phyloP scores from a whole-genome alignment of 2,113 vertebrate genomes.

The Sinocyclocheilus maitianheensis region DNA sequence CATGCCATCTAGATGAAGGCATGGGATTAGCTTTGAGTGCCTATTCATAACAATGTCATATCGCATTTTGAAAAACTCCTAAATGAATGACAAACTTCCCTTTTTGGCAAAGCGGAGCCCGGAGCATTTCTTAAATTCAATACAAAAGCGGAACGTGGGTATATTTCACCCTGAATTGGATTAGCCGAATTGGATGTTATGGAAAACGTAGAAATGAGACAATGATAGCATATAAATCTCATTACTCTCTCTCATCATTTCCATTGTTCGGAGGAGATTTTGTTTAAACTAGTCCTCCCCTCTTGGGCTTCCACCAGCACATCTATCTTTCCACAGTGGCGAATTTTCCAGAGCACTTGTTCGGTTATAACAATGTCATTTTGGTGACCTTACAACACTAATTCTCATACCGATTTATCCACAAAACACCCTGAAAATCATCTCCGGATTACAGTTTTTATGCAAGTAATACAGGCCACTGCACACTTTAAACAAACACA shows the following conservation, averaged over 20 bases:
- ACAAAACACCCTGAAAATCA: constrained; percentile 41
- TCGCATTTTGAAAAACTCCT: constrained; percentile 51
- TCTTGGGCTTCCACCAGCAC: constrained; percentile 51
- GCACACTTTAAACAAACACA: constrained; percentile 25
- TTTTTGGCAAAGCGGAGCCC: constrained; percentile 55
- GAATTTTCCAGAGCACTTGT: constrained; percentile 60
- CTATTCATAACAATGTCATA: constrained; percentile 52
- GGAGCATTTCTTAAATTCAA: constrained; percentile 64
- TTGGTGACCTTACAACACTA: constrained; percentile 56
- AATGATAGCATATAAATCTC: constrained; percentile 68
- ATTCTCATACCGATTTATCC: constrained; percentile 32
- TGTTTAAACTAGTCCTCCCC: constrained; percentile 61
- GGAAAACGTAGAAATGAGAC: constrained; percentile 60
- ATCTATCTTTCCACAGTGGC: constrained; percentile 66
- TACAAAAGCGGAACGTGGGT: constrained; percentile 58
- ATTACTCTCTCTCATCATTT: constrained; percentile 67
- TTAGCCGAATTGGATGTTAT: constrained; percentile 66
- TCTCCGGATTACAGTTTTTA: constrained; percentile 55
- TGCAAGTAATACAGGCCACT: constrained; percentile 14
- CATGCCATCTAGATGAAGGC: neutral
- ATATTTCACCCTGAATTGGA: constrained; percentile 66
- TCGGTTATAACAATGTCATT: constrained; percentile 67
- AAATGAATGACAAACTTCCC: constrained; percentile 54
- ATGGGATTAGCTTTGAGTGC: constrained; percentile 45
- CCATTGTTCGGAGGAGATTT: constrained; percentile 67